Evolutionary conservation across 2,797 vertebrate species (phyloP).

Genomic region (Coendou prehensilis): DNA sequence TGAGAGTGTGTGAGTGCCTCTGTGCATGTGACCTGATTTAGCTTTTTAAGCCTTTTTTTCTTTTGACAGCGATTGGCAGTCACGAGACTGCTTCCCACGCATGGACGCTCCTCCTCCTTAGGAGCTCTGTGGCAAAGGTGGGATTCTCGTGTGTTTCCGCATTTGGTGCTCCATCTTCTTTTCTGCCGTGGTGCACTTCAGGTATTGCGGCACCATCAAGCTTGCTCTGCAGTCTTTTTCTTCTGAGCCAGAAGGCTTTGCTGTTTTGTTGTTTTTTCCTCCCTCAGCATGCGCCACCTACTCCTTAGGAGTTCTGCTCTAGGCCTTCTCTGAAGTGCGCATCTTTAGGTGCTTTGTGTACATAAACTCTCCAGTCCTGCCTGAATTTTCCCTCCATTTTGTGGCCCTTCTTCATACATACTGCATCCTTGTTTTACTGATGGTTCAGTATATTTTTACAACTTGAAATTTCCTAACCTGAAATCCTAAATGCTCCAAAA

Average conservation of each 20-base stretch:
- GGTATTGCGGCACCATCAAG: background rate
- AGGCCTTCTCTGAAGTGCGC: background rate
- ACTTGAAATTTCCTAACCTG: background rate
- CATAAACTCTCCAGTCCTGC: background rate
- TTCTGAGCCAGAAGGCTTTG: no score
- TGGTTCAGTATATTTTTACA: background rate
- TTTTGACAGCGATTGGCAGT: background rate
- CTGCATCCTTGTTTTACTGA: background rate
- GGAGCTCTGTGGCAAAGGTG: no score
- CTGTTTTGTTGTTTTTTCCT: background rate
- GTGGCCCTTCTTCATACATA: background rate
- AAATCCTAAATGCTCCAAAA: background rate
- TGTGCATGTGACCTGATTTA: background rate
- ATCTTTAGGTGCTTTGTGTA: background rate
- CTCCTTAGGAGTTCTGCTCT: background rate
- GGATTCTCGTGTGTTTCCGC: background rate
- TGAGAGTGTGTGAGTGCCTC: background rate
- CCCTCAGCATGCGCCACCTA: background rate
- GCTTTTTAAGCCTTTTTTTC: background rate
- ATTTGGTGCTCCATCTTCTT: background rate
- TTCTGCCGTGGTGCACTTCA: background rate
- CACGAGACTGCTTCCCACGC: background rate
- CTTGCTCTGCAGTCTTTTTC: background rate
- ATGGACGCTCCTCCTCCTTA: background rate
- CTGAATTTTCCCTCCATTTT: background rate